phyloP scores from a whole-genome alignment of 92 coral and sea anemone genomes.

The Blastomussa wellsi region DNA sequence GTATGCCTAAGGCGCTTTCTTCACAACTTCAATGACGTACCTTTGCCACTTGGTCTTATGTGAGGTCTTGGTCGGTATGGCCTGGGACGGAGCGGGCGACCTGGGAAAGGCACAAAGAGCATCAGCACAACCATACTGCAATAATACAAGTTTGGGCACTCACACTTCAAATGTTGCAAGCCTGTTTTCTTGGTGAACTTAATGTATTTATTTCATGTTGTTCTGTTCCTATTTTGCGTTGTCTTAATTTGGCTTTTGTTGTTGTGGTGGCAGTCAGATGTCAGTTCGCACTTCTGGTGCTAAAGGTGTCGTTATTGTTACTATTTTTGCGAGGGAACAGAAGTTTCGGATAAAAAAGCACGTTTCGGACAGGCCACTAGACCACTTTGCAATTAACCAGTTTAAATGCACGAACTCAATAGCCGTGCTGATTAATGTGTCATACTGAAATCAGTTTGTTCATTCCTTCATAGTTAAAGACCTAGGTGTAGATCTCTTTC shows the following conservation, averaged over 20 bases:
- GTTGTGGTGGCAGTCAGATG: not conserved
- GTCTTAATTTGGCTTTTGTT: not conserved
- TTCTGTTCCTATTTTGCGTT: no score
- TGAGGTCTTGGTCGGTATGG: slow-evolving; percentile 48
- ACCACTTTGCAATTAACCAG: not conserved
- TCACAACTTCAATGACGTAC: slow-evolving; percentile 14
- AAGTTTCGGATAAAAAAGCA: not conserved
- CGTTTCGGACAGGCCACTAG: not conserved
- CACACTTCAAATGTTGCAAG: not conserved
- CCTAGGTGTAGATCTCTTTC: no score
- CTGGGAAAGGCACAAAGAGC: not conserved
- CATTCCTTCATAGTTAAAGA: no score
- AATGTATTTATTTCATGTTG: no score
- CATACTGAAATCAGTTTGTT: no score
- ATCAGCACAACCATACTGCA: not conserved
- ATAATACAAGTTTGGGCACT: not conserved
- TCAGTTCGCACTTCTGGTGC: not conserved
- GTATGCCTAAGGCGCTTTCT: no score
- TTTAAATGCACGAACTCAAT: no score
- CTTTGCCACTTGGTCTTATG: slow-evolving; percentile 56
- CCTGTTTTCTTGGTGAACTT: not conserved
- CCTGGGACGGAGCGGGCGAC: slow-evolving; percentile 38
- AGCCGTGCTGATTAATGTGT: no score
- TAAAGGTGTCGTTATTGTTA: not conserved
- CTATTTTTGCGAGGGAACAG: not conserved